Evolutionary conservation across 2,888 invertebrate genomes (phyloP).

Genomic region (Malachius bipustulatus): DNA sequence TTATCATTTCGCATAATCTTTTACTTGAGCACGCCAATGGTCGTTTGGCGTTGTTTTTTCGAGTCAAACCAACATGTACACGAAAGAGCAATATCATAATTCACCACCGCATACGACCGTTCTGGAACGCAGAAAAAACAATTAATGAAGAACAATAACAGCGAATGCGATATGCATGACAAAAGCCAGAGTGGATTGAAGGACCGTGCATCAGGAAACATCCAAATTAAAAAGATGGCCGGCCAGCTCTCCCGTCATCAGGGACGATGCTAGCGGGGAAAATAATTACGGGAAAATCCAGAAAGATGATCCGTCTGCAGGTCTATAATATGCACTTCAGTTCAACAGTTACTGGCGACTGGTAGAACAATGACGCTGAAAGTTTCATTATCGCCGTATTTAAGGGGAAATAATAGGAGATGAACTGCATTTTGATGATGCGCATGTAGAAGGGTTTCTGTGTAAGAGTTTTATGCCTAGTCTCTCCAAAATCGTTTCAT

Average conservation of each 20-base stretch:
- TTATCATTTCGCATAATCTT: no score
- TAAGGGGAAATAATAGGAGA: no score
- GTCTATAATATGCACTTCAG: no score
- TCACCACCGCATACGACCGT: slow-evolving; percentile 14
- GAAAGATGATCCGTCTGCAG: neutral
- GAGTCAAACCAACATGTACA: neutral
- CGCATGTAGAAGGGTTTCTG: no score
- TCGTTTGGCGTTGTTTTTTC: no score
- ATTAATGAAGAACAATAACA: slow-evolving; percentile 28
- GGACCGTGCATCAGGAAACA: slow-evolving; percentile 27
- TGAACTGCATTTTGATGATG: no score
- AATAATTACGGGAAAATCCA: slow-evolving; percentile 1
- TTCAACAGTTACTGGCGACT: no score
- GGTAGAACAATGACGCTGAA: no score
- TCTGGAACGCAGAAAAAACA: slow-evolving; percentile 19
- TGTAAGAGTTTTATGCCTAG: no score
- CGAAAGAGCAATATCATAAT: slow-evolving; percentile 19
- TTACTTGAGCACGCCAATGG: no score
- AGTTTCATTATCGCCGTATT: no score
- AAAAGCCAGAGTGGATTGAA: slow-evolving; percentile 27
- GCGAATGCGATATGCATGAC: slow-evolving; percentile 28
- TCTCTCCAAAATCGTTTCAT: no score
- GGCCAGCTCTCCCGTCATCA: slow-evolving; percentile 17
- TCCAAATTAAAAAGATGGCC: slow-evolving; percentile 32
- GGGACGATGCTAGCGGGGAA: slow-evolving; percentile 1